These are phyloP conservation scores for Drosophila kikkawai DNA, from an alignment of 1,140 invertebrate genomes.

Conservation along the genomic window DNA sequence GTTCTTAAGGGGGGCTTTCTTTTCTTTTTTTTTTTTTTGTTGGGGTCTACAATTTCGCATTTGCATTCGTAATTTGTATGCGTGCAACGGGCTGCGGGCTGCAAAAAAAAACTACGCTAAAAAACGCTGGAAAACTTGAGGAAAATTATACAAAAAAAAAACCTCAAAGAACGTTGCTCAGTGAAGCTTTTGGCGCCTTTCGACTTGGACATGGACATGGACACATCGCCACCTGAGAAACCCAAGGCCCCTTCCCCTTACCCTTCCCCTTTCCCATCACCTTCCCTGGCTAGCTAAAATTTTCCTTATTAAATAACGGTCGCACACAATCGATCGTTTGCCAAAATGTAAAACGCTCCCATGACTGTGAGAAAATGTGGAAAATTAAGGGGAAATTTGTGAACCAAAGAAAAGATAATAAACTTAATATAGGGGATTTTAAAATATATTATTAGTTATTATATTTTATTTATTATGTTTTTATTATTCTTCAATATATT, in stretches of 20 bases:
- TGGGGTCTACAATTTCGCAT: slow-evolving; percentile 49
- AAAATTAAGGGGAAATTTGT: neutral
- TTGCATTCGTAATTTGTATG: slow-evolving; percentile 70
- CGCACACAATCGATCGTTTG: slow-evolving; percentile 45
- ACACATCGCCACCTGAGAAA: slow-evolving; percentile 39
- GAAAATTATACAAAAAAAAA: slow-evolving; percentile 41
- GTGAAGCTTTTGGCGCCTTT: slow-evolving; percentile 71
- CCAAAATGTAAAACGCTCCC: slow-evolving; percentile 41
- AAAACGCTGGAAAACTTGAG: neutral
- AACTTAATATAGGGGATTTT: too few species aligned
- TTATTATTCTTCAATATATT: too few species aligned
- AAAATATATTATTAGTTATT: too few species aligned
- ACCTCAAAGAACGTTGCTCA: slow-evolving; percentile 52
- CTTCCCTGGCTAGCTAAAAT: slow-evolving; percentile 26
- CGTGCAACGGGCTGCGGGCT: slow-evolving; percentile 61
- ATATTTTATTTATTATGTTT: neutral
- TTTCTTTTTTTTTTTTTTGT: neutral
- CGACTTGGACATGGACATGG: slow-evolving; percentile 33
- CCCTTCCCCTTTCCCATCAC: neutral
- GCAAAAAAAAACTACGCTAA: slow-evolving; percentile 44
- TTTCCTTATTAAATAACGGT: slow-evolving; percentile 82
- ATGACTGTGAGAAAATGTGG: slow-evolving; percentile 8
- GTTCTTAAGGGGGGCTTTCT: neutral
- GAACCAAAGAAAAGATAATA: too few species aligned
- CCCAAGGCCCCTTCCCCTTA: neutral